Evolutionary conservation across 2,888 invertebrate species (phyloP).

Genomic region (Orthosia gracilis): DNA sequence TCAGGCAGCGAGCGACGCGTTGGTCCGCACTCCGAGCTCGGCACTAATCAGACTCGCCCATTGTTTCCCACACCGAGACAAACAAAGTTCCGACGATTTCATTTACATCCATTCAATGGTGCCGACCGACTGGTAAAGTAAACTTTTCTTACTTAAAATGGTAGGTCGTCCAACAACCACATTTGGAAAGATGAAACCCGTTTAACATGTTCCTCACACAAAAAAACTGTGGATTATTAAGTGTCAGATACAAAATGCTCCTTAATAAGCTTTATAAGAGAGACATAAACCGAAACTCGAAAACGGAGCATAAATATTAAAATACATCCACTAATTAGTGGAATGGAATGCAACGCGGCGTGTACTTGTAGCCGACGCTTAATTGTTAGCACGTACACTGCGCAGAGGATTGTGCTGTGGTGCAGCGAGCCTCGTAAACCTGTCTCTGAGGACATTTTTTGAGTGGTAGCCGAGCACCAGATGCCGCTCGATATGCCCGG

Average conservation of each 20-base stretch:
- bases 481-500: constrained; percentile 61
- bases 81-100: constrained; percentile 79
- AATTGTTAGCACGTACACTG: constrained; percentile 70
- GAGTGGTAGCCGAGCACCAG: constrained; percentile 53
- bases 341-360: constrained; percentile 68
- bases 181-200: constrained; percentile 62
- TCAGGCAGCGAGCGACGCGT: constrained; percentile 46
- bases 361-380: constrained; percentile 63
- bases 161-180: constrained; percentile 56
- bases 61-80: constrained; percentile 80
- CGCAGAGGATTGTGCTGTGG: constrained; percentile 25
- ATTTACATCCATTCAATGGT: constrained; percentile 78
- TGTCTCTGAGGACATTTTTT: constrained; percentile 71
- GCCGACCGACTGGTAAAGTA: constrained; percentile 60
- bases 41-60: constrained; percentile 77
- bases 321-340: constrained; percentile 72
- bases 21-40: constrained; percentile 51
- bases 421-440: constrained; percentile 68
- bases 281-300: constrained; percentile 69
- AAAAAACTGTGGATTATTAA: constrained; percentile 57
- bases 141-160: constrained; percentile 69
- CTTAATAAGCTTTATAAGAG: constrained; percentile 70
- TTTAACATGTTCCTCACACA: constrained; percentile 60
- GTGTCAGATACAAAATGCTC: constrained; percentile 63
- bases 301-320: constrained; percentile 69